Base-by-base conservation (phyloP, 1,140 invertebrate species). In the Magallana angulata region DNA sequence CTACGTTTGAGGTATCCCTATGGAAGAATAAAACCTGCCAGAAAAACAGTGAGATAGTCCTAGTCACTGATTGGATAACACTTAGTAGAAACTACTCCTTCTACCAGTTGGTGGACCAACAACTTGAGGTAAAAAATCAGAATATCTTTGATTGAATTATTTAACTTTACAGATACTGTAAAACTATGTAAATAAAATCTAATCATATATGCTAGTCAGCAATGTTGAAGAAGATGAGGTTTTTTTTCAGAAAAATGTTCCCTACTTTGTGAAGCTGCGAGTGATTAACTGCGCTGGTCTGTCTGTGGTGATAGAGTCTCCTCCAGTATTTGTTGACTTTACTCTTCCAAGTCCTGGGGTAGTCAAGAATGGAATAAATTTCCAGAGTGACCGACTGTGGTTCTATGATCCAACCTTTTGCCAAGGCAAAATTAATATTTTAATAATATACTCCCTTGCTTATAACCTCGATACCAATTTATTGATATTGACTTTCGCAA, bases 61-160 rank as follows among this genome's bases (percentile, higher is more conserved):
- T 89, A 7, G 60, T 91, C 14, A 30, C 88, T 24, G 82, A 89
- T 36, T 88, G 89, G 68, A 87, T 92, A 8, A 57, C 62, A 24
- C 83, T 92, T 0, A 85, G 76, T n/a, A 62, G 16, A 1, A 91
- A 90, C 82, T 89, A 86, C 36, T 89, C 90, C 3, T 76, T 86
- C 11, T 92, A 91, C 71, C 85, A 24, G 36, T 91, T 92, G 58
- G 87, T 90, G 8, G 91, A 91, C 18, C 71, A 91, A 1, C 71
- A 84, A 57, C 88, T 92, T 0, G 30, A 84, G 88, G 91, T 92
- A 8, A 30, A 24, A 24, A 24, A 24, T 24, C 24, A 24, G 24
- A 24, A 24, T 24, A 24, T 24, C 24, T 24, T 24, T 24, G 24
- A 24, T 24, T 24, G 24, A 24, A 24, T 24, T 24, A 24, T 24